Conservation (phyloP, 2,888 invertebrate species). For the Hecatera dysodea region DNA sequence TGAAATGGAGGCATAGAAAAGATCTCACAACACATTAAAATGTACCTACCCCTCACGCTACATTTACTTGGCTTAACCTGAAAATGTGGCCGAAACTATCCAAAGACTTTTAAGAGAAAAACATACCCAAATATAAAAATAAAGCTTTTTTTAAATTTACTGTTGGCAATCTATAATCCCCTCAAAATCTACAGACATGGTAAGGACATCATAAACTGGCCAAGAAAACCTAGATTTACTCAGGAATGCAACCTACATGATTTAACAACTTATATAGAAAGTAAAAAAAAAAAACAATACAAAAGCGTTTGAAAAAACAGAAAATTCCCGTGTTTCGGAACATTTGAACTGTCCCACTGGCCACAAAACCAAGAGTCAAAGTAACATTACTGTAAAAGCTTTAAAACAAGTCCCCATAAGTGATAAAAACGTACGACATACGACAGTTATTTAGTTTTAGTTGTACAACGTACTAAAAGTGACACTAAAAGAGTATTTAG, state of each 20-base stretch:
- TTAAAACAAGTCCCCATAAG: slow-evolving; percentile 30
- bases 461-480: slow-evolving; percentile 36
- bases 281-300: slow-evolving; percentile 25
- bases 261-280: background rate
- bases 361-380: slow-evolving; percentile 41
- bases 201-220: background rate
- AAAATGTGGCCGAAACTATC: no score
- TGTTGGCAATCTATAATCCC: background rate
- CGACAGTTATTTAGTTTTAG: slow-evolving; percentile 36
- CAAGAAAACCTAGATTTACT: background rate
- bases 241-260: background rate
- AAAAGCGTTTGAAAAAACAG: background rate
- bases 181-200: no score
- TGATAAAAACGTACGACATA: slow-evolving; percentile 40
- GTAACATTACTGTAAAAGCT: slow-evolving; percentile 19
- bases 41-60: no score
- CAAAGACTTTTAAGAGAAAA: no score
- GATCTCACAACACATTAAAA: no score
- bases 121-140: no score
- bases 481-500: slow-evolving; percentile 57
- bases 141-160: no score
- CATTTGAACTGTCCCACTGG: slow-evolving; percentile 39
- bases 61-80: no score
- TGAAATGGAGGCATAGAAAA: background rate
- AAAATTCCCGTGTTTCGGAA: slow-evolving; percentile 5